These are phyloP conservation scores for Drosophila melanogaster DNA, from an alignment of 1,140 invertebrate species.

Conservation along the genomic window DNA sequence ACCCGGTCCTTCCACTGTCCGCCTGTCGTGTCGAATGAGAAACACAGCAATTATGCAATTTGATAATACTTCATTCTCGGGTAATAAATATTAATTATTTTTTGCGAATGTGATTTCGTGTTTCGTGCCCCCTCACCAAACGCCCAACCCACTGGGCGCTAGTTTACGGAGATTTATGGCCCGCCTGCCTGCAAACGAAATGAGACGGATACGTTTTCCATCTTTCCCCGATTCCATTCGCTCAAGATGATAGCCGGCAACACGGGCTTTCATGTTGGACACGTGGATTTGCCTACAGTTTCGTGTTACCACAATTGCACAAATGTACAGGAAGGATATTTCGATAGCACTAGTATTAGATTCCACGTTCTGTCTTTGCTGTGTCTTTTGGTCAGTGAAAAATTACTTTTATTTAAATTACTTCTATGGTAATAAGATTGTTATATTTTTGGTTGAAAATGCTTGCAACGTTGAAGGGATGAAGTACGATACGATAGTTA, in stretches of 20 bases:
- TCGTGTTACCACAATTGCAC: constrained; percentile 31
- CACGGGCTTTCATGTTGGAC: constrained; percentile 47
- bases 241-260: constrained; percentile 30
- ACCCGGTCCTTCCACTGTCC: not conserved
- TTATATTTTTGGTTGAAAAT: too few relatives aligned
- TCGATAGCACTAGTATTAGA: too few relatives aligned
- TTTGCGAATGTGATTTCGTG: constrained; percentile 79
- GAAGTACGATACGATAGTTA: too few relatives aligned
- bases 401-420: too few relatives aligned
- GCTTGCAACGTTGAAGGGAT: too few relatives aligned
- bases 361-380: not conserved
- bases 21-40: constrained; percentile 80
- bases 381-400: too few relatives aligned
- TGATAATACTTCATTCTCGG: constrained; percentile 82
- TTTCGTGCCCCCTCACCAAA: constrained; percentile 21
- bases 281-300: constrained; percentile 61
- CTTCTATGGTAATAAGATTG: too few relatives aligned
- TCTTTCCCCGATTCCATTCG: constrained; percentile 8
- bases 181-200: constrained; percentile 58
- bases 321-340: not conserved
- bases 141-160: constrained; percentile 47
- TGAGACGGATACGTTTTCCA: constrained; percentile 43
- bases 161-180: constrained; percentile 75
- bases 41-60: constrained; percentile 83
- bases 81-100: constrained; percentile 83